Base-by-base conservation (phyloP, 2,888 invertebrate genomes). In the Ametastegia equiseti region DNA sequence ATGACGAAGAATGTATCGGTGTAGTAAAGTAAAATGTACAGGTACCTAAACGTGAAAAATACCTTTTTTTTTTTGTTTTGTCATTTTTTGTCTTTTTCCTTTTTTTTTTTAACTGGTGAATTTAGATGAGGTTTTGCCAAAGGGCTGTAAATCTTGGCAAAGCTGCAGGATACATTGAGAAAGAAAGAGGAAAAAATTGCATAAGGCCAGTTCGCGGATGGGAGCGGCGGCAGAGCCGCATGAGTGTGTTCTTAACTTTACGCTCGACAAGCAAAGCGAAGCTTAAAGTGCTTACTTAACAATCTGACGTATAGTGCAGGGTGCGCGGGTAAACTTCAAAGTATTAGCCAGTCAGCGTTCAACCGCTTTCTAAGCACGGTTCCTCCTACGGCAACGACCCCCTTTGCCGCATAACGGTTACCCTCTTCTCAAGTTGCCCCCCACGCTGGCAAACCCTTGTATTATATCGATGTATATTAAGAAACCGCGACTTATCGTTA, bases 201-300 rank as follows among this genome's bases (percentile, higher is more conserved):
- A 33, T 13, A 15, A 36, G 5, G 54, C 78, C 42, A 27, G 57
- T 78, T 30, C 15, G 63, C 78, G 30, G 39, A 78, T 45, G n/a
- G 60, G 42, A 27, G 11, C 63, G 33, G 63, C 63, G 11, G 65
- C 60, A n/a, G n/a, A n/a, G n/a, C n/a, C n/a, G n/a, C 60, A 63
- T 60, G 78, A 60, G 60, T 63, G 60, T 63, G 60, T 78, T 78
- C 78, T 78, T 60, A 83, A 80, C 80, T 83, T 83, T 27, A 75
- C 82, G 84, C 83, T 82, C 81, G 84, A 83, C 82, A 83, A 84
- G 83, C 83, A 80, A 82, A 71, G 83, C 83, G 81, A 82, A 71
- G 82, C 77, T 63, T 80, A 83, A 83, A 83, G 83, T 84, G 84
- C 82, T 84, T 84, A 84, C 83, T 83, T 84, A 83, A 82, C 83